phyloP scores from a whole-genome alignment of 1,140 invertebrate genomes.

The Drosophila pachea region DNA sequence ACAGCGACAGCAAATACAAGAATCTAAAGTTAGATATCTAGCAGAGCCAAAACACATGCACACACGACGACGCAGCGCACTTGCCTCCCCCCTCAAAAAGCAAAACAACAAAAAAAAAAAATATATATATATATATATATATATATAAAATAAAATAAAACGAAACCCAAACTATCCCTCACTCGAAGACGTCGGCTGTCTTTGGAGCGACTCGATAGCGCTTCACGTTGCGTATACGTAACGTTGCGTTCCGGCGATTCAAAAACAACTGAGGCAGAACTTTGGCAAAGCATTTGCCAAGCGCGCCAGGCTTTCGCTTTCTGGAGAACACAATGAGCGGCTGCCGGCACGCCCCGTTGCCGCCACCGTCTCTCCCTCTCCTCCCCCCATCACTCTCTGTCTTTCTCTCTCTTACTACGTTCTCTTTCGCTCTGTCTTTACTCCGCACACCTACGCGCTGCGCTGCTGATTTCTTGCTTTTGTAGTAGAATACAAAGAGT shows the following conservation, averaged over 20 bases:
- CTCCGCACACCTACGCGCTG: background rate
- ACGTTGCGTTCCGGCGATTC: constrained; percentile 53
- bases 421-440: background rate
- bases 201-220: background rate
- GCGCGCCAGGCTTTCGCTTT: constrained; percentile 55
- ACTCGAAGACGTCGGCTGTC: constrained; percentile 11
- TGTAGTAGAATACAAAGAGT: constrained; percentile 28
- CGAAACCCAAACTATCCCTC: constrained; percentile 11
- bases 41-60: no score
- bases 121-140: no score
- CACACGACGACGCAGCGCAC: no score
- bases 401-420: background rate
- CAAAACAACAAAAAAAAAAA: no score
- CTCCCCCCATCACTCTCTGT: background rate
- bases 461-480: no score
- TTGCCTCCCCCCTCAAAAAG: no score
- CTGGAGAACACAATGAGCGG: constrained; percentile 44
- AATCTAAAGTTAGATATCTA: background rate
- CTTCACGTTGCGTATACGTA: constrained; percentile 36
- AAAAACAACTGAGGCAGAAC: constrained; percentile 53
- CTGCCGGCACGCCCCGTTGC: no score
- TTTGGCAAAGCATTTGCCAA: constrained; percentile 45
- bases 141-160: no score
- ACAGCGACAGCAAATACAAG: no score
- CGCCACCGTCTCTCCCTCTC: background rate